phyloP scores from a whole-genome alignment of 2,113 vertebrate species.

The Poeciliopsis occidentalis region DNA sequence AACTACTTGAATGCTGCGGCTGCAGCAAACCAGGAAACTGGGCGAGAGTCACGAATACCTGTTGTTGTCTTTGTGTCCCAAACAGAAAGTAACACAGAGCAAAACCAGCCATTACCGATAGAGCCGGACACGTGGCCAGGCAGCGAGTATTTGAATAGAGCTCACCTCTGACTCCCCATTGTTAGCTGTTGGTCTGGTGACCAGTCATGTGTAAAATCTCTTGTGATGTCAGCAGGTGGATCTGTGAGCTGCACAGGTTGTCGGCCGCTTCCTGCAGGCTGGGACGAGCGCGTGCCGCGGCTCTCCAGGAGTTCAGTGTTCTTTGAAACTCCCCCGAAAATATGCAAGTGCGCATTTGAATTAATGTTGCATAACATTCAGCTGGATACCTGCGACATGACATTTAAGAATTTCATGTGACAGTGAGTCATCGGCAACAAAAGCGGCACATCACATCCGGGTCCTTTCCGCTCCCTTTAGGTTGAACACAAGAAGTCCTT shows the following conservation, averaged over 20 bases:
- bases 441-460: background rate
- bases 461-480: background rate
- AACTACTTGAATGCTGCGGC: background rate
- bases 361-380: background rate
- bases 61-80: background rate
- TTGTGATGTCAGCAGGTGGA: background rate
- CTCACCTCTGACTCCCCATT: conserved; percentile 17
- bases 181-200: conserved; percentile 19
- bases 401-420: background rate
- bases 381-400: background rate
- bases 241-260: background rate
- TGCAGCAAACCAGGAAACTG: background rate
- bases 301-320: background rate
- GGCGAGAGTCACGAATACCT: background rate
- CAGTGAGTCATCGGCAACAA: background rate
- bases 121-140: conserved; percentile 3
- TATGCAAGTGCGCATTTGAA: background rate
- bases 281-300: background rate
- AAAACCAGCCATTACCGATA: conserved; percentile 23
- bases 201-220: conserved; percentile 1
- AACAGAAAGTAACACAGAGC: conserved; percentile 5
- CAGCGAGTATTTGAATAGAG: conserved; percentile 10
- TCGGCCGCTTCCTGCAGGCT: background rate
- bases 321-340: conserved; percentile 2
- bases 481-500: background rate